These are phyloP conservation scores for Melanaphis sacchari DNA, from an alignment of 1,140 invertebrate genomes.

Conservation along the genomic window DNA sequence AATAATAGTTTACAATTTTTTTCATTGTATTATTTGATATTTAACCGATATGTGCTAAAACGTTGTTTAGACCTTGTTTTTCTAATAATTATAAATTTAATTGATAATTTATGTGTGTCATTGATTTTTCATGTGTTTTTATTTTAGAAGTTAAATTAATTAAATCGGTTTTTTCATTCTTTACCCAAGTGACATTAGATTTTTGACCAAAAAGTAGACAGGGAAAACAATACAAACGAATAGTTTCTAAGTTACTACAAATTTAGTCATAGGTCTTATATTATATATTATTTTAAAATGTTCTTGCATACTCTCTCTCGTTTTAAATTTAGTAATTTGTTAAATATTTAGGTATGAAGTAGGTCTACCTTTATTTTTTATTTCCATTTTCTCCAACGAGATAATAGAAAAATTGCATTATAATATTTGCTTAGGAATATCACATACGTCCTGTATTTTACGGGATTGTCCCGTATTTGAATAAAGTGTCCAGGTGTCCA, in stretches of 20 bases:
- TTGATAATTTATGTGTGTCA: constrained; percentile 51
- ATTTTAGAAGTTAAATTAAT: constrained; percentile 48
- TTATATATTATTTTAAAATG: background rate
- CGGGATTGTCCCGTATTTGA: too few species aligned
- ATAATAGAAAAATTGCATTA: background rate
- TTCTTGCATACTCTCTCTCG: background rate
- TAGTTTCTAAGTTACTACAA: background rate
- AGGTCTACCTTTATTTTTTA: constrained; percentile 18
- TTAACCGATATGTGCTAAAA: constrained; percentile 52
- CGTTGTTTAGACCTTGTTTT: constrained; percentile 57
- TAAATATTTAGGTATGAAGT: background rate
- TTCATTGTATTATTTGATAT: constrained; percentile 61
- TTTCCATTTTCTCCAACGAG: background rate
- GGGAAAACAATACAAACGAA: background rate
- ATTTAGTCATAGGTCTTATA: background rate
- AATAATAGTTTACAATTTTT: too few species aligned
- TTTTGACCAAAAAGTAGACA: constrained; percentile 17
- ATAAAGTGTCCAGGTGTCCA: too few species aligned
- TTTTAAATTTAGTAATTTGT: background rate
- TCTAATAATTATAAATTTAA: constrained; percentile 56
- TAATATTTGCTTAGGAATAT: too few species aligned
- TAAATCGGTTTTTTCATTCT: background rate
- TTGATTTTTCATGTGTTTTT: constrained; percentile 51
- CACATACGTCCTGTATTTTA: too few species aligned
- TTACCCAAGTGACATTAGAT: background rate